Percentiles rank a stretch among this genome's conserved stretches.
phyloP scores from a whole-genome alignment of 2,888 invertebrate species.

The Parnassius smintheus region DNA sequence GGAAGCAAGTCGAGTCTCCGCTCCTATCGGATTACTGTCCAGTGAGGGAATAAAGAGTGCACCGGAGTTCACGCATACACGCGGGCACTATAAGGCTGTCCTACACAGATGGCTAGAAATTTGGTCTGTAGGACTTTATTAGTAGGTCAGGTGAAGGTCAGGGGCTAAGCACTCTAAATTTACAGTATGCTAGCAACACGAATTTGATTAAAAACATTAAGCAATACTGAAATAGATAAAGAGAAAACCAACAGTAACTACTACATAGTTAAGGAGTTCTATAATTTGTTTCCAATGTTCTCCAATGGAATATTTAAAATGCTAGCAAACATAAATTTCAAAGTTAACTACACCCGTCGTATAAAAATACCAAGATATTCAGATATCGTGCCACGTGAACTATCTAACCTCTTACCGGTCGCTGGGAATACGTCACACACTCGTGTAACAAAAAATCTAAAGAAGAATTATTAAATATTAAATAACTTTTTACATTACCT shows the following conservation, averaged over 20 bases:
- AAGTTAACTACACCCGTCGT: constrained; percentile 14
- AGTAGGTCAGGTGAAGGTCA: no score
- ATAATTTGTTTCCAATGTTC: constrained; percentile 4
- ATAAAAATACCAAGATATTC: constrained; percentile 39
- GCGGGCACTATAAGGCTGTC: no score
- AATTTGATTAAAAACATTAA: no score
- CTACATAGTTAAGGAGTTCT: neutral
- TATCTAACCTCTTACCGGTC: constrained; percentile 41
- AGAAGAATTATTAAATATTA: neutral
- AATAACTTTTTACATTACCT: neutral
- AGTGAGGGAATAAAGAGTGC: no score
- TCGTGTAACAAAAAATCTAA: constrained; percentile 12
- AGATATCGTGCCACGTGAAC: constrained; percentile 48
- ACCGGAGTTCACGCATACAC: no score
- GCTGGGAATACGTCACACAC: constrained; percentile 38
- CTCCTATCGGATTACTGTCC: no score
- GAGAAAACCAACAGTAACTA: neutral
- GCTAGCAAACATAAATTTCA: constrained; percentile 16
- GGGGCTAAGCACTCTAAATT: no score
- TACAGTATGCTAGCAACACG: no score
- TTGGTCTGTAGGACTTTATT: no score
- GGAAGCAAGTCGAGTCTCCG: no score
- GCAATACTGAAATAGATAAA: no score
- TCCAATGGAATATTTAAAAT: constrained; percentile 3
- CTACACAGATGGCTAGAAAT: no score